Percentiles rank a stretch among this genome's conserved stretches.
Evolutionary conservation across 1,140 invertebrate genomes (phyloP).

Genomic region (Babylonia areolata): DNA sequence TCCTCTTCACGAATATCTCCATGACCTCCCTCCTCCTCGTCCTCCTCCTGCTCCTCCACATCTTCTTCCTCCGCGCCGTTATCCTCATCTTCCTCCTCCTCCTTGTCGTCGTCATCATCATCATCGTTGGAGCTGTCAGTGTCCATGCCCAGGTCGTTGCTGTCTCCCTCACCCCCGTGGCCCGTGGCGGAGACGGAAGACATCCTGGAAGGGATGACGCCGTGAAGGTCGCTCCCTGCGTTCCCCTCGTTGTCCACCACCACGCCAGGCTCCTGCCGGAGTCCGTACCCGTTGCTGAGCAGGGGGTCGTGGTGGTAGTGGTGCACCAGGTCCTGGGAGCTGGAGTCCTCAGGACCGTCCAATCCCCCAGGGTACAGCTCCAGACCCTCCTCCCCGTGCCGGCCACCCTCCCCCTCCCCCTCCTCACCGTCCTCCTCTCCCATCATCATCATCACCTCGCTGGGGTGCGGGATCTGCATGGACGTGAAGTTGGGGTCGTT

Average conservation of each 20-base stretch:
- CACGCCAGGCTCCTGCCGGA: not conserved
- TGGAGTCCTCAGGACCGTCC: not conserved
- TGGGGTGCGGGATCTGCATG: slow-evolving; percentile 9
- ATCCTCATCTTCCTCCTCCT: not conserved
- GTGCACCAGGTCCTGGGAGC: not conserved
- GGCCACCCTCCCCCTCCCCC: not conserved
- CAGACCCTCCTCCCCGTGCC: not conserved
- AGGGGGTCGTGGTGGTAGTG: not conserved
- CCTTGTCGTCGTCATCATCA: slow-evolving; percentile 19
- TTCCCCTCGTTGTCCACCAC: not conserved
- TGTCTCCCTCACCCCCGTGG: not conserved
- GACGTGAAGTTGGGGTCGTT: not conserved
- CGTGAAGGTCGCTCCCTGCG: not conserved
- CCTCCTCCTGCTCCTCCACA: not conserved
- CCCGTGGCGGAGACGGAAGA: not conserved
- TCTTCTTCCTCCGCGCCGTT: not conserved
- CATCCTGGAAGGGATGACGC: not conserved
- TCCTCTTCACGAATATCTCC: slow-evolving; percentile 13
- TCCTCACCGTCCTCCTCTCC: not conserved
- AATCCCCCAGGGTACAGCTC: not conserved
- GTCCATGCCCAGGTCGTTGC: not conserved
- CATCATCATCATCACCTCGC: not conserved
- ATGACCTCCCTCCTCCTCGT: slow-evolving; percentile 2
- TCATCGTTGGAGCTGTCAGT: not conserved
- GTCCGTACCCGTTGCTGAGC: slow-evolving; percentile 1